Percentiles rank a stretch among this genome's conserved stretches.
These are phyloP conservation scores for Pelobates fuscus DNA, from an alignment of 2,113 vertebrate genomes.

Conservation along the genomic window DNA sequence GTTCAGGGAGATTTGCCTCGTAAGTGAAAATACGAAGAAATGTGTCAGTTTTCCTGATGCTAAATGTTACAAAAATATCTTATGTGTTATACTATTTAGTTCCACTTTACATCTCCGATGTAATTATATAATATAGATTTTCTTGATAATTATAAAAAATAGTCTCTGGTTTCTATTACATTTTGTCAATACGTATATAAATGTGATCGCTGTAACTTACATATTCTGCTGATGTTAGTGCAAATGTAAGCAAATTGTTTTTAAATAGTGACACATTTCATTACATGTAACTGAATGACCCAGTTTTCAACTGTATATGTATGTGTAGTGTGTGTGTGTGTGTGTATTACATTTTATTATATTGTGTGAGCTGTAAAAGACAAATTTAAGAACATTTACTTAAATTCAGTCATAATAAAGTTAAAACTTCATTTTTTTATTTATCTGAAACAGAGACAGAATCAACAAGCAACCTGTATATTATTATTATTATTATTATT, in stretches of 20 bases:
- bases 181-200: not conserved
- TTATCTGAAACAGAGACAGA: too few species aligned
- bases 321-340: too few species aligned
- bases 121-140: conserved; percentile 35
- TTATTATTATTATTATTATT: too few species aligned
- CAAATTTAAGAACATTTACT: too few species aligned
- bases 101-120: not conserved
- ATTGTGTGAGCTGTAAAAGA: too few species aligned
- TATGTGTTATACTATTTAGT: not conserved
- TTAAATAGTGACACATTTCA: not conserved
- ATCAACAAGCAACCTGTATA: too few species aligned
- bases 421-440: too few species aligned
- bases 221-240: not conserved
- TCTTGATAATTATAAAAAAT: not conserved
- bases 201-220: not conserved
- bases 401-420: too few species aligned
- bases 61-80: not conserved
- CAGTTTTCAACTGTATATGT: too few species aligned
- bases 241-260: not conserved
- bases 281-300: too few species aligned
- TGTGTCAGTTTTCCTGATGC: conserved; percentile 4
- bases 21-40: conserved; percentile 30
- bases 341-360: too few species aligned
- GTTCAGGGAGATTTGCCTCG: conserved; percentile 7
- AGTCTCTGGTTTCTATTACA: conserved; percentile 10